Conservation (phyloP, 1,140 invertebrate genomes). For the Drosophila arizonae region DNA sequence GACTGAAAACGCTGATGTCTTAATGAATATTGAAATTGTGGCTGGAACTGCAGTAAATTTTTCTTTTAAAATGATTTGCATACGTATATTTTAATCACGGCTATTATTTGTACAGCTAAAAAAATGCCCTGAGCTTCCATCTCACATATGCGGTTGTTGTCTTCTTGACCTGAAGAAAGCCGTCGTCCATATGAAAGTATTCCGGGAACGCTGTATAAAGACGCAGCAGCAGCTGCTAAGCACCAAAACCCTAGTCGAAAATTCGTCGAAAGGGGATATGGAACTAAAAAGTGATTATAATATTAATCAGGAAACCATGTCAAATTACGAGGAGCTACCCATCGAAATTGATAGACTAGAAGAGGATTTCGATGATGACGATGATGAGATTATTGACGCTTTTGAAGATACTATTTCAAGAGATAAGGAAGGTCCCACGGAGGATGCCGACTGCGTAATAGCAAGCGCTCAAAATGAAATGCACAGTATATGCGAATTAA, state of each 20-base stretch:
- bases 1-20: slow-evolving; percentile 30
- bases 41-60: slow-evolving; percentile 39
- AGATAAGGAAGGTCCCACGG: not conserved
- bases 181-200: slow-evolving; percentile 28
- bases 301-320: slow-evolving; percentile 3
- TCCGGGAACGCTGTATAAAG: slow-evolving; percentile 50
- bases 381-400: not conserved
- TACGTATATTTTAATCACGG: not conserved
- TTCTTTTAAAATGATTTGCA: not conserved
- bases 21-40: slow-evolving; percentile 43
- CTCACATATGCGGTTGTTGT: slow-evolving; percentile 60
- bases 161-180: slow-evolving; percentile 56
- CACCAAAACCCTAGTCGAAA: not conserved
- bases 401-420: slow-evolving; percentile 2
- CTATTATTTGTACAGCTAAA: slow-evolving; percentile 26
- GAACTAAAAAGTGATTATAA: slow-evolving; percentile 1
- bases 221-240: slow-evolving; percentile 42
- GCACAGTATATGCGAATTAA: slow-evolving; percentile 28
- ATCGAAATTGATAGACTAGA: slow-evolving; percentile 1
- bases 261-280: not conserved
- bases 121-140: slow-evolving; percentile 38
- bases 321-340: not conserved
- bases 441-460: slow-evolving; percentile 37
- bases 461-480: slow-evolving; percentile 37
- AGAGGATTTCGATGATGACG: not conserved